Percentiles rank a stretch among this genome's conserved stretches.
phyloP scores from a whole-genome alignment of 2,113 vertebrate genomes.

The Rattus rattus region DNA sequence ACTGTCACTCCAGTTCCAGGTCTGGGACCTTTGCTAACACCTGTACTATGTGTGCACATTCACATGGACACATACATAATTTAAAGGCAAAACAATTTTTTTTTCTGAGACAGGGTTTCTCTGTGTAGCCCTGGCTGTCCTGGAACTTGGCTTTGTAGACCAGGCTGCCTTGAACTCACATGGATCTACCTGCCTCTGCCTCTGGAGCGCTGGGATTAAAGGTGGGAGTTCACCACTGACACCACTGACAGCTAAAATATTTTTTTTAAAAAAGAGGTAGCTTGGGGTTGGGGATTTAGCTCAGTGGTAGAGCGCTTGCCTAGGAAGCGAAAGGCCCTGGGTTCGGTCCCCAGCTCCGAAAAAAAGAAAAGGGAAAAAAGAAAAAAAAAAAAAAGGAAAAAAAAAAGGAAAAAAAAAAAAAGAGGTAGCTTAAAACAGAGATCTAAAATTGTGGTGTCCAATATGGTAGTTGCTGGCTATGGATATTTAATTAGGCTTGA shows the following conservation, averaged over 20 bases:
- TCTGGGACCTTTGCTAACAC: not conserved
- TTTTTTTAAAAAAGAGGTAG: not conserved
- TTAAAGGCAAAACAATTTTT: not conserved
- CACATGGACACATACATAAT: not conserved
- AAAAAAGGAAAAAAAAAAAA: not conserved
- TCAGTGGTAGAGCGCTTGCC: no score
- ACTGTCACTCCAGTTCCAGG: not conserved
- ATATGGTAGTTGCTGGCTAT: not conserved
- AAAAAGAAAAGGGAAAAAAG: no score
- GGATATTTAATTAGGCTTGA: conserved; percentile 7
- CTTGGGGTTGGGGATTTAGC: no score
- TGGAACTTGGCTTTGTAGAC: not conserved
- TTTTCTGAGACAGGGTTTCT: not conserved
- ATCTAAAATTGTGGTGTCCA: not conserved
- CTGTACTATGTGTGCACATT: not conserved
- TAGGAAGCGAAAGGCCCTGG: no score
- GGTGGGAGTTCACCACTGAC: not conserved
- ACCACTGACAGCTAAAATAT: not conserved
- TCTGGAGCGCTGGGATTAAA: not conserved
- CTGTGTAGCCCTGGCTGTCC: not conserved
- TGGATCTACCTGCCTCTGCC: not conserved
- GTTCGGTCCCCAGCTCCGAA: no score
- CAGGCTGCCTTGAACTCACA: not conserved
- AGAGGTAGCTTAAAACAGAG: not conserved
- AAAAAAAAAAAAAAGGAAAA: no score